These are phyloP conservation scores for Rosalia funebris DNA, from an alignment of 2,888 invertebrate genomes.

Conservation along the genomic window DNA sequence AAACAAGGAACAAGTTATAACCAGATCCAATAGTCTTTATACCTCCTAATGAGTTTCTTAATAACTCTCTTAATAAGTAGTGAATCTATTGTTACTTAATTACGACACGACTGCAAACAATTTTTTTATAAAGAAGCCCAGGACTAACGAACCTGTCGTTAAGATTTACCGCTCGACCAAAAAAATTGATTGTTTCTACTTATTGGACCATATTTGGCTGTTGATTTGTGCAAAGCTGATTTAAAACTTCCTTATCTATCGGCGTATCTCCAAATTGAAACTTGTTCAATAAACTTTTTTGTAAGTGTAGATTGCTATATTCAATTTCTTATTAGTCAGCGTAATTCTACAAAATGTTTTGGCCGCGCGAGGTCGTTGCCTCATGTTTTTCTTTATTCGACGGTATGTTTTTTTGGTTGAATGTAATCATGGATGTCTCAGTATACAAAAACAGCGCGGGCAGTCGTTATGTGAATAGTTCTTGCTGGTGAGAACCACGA, in stretches of 20 bases:
- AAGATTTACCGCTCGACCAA: neutral
- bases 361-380: constrained; percentile 12
- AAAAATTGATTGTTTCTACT: constrained; percentile 19
- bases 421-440: neutral
- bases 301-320: constrained; percentile 18
- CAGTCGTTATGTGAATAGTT: neutral
- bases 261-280: constrained; percentile 22
- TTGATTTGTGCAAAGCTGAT: constrained; percentile 6
- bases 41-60: no score
- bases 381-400: neutral
- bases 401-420: constrained; percentile 1
- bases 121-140: neutral
- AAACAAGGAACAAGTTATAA: no score
- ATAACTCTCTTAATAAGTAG: neutral
- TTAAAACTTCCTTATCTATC: constrained; percentile 19
- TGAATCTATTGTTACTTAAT: neutral
- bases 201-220: constrained; percentile 18
- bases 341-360: constrained; percentile 14
- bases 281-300: constrained; percentile 15
- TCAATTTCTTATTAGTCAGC: constrained; percentile 19
- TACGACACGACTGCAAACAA: neutral
- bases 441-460: neutral
- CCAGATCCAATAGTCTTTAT: no score
- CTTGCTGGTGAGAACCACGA: neutral
- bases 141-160: constrained; percentile 6